These are phyloP conservation scores for Apantesis nais DNA, from an alignment of 2,888 invertebrate genomes.

Conservation along the genomic window DNA sequence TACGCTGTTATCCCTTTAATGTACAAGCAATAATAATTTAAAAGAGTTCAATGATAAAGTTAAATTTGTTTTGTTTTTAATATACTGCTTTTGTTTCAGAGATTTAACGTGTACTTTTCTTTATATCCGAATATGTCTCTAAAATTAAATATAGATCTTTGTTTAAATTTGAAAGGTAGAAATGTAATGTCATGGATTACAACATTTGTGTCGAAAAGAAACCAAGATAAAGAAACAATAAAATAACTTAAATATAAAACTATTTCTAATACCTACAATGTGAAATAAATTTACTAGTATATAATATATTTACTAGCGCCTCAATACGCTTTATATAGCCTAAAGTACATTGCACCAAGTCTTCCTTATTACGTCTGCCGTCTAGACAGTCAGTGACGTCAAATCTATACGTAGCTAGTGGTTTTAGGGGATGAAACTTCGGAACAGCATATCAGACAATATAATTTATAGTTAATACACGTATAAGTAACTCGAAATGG, in stretches of 20 bases:
- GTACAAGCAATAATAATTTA: neutral
- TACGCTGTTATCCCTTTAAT: neutral
- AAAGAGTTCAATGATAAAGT: neutral
- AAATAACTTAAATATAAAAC: neutral
- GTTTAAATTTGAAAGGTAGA: neutral
- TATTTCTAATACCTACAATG: no score
- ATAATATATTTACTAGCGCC: no score
- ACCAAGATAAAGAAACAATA: no score
- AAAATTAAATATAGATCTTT: neutral
- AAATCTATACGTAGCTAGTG: conserved; percentile 25
- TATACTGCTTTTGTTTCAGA: neutral
- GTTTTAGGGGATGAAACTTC: conserved; percentile 46
- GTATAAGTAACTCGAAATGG: neutral
- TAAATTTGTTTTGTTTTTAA: neutral
- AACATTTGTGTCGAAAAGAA: neutral
- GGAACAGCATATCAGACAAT: conserved; percentile 38
- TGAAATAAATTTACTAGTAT: no score
- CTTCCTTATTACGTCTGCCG: conserved; percentile 64
- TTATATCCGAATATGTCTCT: neutral
- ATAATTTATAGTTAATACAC: conserved; percentile 16
- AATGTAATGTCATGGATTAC: neutral
- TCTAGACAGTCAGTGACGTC: conserved; percentile 71
- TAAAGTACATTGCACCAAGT: conserved; percentile 60
- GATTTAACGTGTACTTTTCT: neutral
- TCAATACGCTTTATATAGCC: conserved; percentile 1